These are phyloP conservation scores for Ernsta delagoae DNA, from an alignment of 2,888 invertebrate species.

Conservation along the genomic window DNA sequence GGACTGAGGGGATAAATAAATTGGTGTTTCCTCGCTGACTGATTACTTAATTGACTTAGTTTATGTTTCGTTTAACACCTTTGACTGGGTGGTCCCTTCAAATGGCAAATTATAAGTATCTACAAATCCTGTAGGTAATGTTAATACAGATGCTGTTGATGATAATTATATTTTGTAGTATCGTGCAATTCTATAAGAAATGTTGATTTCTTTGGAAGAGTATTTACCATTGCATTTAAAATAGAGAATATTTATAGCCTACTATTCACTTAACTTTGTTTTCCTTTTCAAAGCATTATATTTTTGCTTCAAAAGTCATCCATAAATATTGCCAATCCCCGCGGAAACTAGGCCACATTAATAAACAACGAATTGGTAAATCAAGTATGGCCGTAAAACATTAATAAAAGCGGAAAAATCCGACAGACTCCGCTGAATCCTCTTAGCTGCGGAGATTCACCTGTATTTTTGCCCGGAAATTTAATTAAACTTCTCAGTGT, in stretches of 20 bases:
- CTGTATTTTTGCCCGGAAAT: constrained; percentile 42
- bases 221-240: no score
- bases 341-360: constrained; percentile 9
- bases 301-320: constrained; percentile 2
- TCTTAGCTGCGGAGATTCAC: constrained; percentile 12
- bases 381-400: constrained; percentile 7
- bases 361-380: constrained; percentile 11
- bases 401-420: constrained; percentile 6
- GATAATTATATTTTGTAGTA: no score
- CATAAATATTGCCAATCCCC: constrained; percentile 1
- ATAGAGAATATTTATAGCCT: background rate
- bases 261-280: background rate
- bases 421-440: background rate
- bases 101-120: background rate
- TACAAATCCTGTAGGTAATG: background rate
- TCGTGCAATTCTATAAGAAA: no score
- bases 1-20: background rate
- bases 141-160: no score
- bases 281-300: background rate
- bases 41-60: constrained; percentile 1
- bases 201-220: no score
- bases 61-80: background rate
- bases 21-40: background rate
- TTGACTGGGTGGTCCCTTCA: background rate
- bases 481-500: constrained; percentile 45